Evolutionary conservation across 2,113 vertebrate genomes (phyloP).

Genomic region (Callionymus lyra): DNA sequence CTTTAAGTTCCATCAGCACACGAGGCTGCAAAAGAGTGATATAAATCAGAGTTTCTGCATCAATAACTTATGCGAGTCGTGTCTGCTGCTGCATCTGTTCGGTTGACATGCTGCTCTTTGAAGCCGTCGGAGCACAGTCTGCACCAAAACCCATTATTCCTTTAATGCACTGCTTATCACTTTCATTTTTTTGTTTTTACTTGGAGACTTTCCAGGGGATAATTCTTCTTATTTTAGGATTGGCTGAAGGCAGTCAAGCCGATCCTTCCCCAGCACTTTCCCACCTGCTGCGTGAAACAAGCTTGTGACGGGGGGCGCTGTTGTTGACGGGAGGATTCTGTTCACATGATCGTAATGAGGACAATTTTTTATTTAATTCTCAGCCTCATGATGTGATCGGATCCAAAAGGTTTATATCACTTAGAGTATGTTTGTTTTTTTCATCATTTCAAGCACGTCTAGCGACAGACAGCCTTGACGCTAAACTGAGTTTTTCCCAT

Average conservation of each 20-base stretch:
- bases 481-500: no score
- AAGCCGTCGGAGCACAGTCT: constrained; percentile 35
- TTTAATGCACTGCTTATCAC: constrained; percentile 45
- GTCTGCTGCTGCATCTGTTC: constrained; percentile 38
- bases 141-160: constrained; percentile 44
- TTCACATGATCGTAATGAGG: constrained; percentile 11
- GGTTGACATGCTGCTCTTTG: constrained; percentile 43
- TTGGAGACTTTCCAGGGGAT: constrained; percentile 50
- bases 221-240: constrained; percentile 41
- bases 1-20: not conserved
- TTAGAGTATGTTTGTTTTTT: no score
- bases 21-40: constrained; percentile 3
- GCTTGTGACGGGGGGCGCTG: constrained; percentile 52
- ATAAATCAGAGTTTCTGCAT: constrained; percentile 36
- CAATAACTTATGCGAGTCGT: constrained; percentile 32
- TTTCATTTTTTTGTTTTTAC: constrained; percentile 33
- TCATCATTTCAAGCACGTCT: no score
- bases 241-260: constrained; percentile 49
- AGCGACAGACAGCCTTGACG: no score
- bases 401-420: no score
- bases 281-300: constrained; percentile 53
- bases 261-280: constrained; percentile 41
- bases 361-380: no score
- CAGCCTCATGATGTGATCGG: no score
- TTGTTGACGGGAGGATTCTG: constrained; percentile 37